These are phyloP conservation scores for Neomorphus geoffroyi DNA, from an alignment of 2,797 vertebrate species.

Conservation along the genomic window DNA sequence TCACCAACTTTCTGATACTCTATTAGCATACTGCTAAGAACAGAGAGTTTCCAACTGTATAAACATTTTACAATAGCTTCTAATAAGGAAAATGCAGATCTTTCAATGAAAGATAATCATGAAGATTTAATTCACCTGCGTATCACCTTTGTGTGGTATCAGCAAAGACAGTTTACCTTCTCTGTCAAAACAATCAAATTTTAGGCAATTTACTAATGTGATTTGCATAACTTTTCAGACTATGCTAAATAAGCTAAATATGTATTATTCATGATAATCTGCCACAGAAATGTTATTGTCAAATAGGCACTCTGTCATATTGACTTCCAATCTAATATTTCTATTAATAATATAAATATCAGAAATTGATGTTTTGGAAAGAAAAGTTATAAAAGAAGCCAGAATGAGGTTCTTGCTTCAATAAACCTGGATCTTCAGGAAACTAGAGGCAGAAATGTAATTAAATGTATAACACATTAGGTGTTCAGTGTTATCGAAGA, in stretches of 20 bases:
- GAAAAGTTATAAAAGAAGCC: neutral
- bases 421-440: neutral
- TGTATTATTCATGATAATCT: constrained; percentile 71
- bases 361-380: constrained; percentile 33
- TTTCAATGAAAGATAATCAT: constrained; percentile 16
- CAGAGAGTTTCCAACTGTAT: neutral
- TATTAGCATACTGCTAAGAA: neutral
- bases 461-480: neutral
- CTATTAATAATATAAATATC: neutral
- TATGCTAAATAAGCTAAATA: constrained; percentile 59
- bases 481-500: too few species aligned
- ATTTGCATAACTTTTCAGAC: constrained; percentile 70
- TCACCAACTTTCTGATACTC: neutral
- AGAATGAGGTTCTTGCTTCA: neutral
- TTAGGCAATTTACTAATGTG: constrained; percentile 65
- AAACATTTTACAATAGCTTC: neutral
- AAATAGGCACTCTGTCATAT: constrained; percentile 33
- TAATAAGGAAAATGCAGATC: constrained; percentile 16
- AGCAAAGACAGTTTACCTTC: constrained; percentile 59
- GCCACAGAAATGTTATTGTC: constrained; percentile 38
- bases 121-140: constrained; percentile 28
- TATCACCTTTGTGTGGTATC: constrained; percentile 23
- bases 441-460: neutral
- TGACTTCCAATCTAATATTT: neutral
- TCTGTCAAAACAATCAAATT: constrained; percentile 68